Percentiles rank a stretch among this genome's conserved stretches.
phyloP scores from a whole-genome alignment of 2,888 invertebrate genomes.

The Napeogenes inachia region DNA sequence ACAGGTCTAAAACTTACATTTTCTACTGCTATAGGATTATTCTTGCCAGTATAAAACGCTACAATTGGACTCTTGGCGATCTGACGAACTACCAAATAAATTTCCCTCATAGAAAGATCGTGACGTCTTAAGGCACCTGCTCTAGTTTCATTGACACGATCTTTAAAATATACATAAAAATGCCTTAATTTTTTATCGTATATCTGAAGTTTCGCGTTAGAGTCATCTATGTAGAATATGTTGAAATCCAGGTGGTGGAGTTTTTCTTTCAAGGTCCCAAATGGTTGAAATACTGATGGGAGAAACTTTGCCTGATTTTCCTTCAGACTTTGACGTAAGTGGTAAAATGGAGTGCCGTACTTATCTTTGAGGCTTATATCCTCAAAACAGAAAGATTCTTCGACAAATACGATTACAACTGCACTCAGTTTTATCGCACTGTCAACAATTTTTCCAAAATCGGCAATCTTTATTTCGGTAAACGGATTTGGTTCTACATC shows the following conservation, averaged over 20 bases:
- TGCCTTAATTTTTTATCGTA: constrained; percentile 40
- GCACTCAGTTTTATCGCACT: constrained; percentile 38
- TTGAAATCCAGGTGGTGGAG: constrained; percentile 40
- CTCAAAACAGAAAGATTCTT: constrained; percentile 50
- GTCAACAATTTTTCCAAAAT: constrained; percentile 43
- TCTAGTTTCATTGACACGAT: constrained; percentile 40
- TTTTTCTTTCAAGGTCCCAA: constrained; percentile 35
- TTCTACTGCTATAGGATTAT: constrained; percentile 42
- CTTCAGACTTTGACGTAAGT: constrained; percentile 39
- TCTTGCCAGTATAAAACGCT: constrained; percentile 57
- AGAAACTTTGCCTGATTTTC: constrained; percentile 46
- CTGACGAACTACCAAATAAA: constrained; percentile 37
- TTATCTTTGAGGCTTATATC: constrained; percentile 49
- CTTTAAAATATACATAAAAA: constrained; percentile 51
- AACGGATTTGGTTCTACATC: constrained; percentile 46
- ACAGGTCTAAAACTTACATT: constrained; percentile 31
- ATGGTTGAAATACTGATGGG: constrained; percentile 49
- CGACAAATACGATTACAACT: constrained; percentile 49
- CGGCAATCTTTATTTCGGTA: constrained; percentile 31
- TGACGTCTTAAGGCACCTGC: constrained; percentile 43
- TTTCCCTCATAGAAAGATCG: constrained; percentile 49
- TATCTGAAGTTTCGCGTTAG: constrained; percentile 36
- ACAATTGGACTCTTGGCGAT: constrained; percentile 41
- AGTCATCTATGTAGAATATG: constrained; percentile 36
- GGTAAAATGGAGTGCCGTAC: constrained; percentile 44